Percentiles rank a stretch among this genome's conserved stretches.
These are phyloP conservation scores for Tetramorium alpestre DNA, from an alignment of 1,140 invertebrate species.

Conservation along the genomic window DNA sequence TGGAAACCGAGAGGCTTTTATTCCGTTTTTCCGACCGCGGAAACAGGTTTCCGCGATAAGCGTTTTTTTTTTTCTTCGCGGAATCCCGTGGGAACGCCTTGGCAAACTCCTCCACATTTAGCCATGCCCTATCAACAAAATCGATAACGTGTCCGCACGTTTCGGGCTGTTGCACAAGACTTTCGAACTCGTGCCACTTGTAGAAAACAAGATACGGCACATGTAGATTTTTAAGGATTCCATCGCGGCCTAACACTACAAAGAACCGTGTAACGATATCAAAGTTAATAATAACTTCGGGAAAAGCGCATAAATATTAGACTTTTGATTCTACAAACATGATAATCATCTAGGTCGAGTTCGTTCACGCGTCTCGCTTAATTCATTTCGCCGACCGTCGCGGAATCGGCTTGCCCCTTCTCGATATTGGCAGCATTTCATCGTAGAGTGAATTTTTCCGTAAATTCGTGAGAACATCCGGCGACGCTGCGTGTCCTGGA, in stretches of 20 bases:
- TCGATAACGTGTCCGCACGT: conserved; percentile 25
- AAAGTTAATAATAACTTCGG: background rate
- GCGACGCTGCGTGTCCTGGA: background rate
- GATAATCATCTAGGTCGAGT: background rate
- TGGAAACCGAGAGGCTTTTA: background rate
- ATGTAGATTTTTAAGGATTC: background rate
- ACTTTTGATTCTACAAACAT: background rate
- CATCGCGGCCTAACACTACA: background rate
- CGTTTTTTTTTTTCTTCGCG: conserved; percentile 6
- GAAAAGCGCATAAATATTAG: background rate
- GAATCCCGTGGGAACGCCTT: conserved; percentile 24
- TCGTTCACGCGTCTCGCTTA: background rate
- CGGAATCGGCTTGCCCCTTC: background rate
- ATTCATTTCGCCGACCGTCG: background rate
- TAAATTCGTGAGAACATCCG: conserved; percentile 29
- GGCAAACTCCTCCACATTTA: conserved; percentile 21
- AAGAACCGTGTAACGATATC: background rate
- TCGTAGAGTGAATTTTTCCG: background rate
- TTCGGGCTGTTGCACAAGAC: conserved; percentile 22
- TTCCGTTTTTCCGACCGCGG: background rate
- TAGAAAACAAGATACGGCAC: background rate
- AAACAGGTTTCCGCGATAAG: conserved; percentile 34
- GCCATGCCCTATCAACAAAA: conserved; percentile 28
- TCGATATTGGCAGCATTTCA: background rate
- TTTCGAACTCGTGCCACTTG: conserved; percentile 12